Evolutionary conservation across 2,797 vertebrate species (phyloP), one percentile per base, ranked within the genome.

Genomic region (Hypotaenidia philippensis): DNA sequence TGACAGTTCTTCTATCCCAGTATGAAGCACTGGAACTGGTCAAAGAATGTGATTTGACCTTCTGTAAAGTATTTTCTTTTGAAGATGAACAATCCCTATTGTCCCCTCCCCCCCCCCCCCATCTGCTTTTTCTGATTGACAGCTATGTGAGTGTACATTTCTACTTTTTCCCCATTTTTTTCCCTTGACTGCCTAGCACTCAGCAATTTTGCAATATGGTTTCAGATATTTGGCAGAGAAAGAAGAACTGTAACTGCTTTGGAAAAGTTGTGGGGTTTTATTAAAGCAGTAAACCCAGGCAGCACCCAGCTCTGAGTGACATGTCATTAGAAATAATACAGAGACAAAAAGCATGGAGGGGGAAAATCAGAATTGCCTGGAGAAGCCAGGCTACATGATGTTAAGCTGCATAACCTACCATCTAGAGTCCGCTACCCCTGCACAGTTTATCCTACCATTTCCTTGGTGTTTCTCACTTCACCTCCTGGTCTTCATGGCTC

Each of bases 101-200:
- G 52, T 66, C 52, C 7, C 8, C 16, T 4, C 3, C 3, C 1
- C 1, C 1, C 6, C 11, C 10, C 23, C 41, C 52, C 17, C 1
- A 74, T 20, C 31, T 36, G 5, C 44, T 69, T 94, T 71, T 79
- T 82, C 38, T 69, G 17, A 75, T 68, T 29, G 49, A 49, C 20
- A 52, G 36, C 78, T 47, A 60, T 13, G 13, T 3, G 60, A n/a
- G 6, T 17, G 9, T 74, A 12, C 0, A 0, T 61, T 86, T 71
- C n/a, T 11, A n/a, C 29, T 68, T 74, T 72, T 9, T 64, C 40
- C 18, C 9, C 1, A 49, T 52, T 63, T 89, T 81, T 56, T 16
- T 1, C 29, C 26, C 23, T 38, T 41, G n/a, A 77, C 23, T 77
- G 45, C 9, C n/a, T 61, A 69, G 2, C 12, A 52, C 34, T 61